These are phyloP conservation scores for Clanis bilineata DNA, from an alignment of 2,888 invertebrate species.

Conservation along the genomic window DNA sequence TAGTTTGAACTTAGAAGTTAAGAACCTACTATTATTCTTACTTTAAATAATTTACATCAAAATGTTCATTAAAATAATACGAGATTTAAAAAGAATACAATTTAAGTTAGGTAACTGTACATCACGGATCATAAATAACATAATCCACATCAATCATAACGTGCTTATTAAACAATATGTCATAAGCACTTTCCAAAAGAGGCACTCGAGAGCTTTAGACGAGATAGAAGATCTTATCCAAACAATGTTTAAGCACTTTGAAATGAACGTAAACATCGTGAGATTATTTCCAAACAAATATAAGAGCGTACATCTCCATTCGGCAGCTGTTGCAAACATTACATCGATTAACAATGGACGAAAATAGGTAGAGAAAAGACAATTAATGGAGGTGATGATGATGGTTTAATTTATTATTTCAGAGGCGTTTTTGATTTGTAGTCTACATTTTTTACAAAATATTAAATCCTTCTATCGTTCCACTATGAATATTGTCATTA, in stretches of 20 bases:
- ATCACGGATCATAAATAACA: background rate
- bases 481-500: no score
- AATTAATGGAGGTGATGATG: slow-evolving; percentile 7
- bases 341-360: slow-evolving; percentile 15
- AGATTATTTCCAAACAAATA: slow-evolving; percentile 35
- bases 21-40: no score
- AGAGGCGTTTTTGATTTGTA: background rate
- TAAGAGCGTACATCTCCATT: slow-evolving; percentile 25
- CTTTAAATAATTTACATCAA: no score
- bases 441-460: background rate
- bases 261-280: slow-evolving; percentile 38
- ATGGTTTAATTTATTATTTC: background rate
- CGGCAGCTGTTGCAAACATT: slow-evolving; percentile 30
- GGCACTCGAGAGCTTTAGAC: slow-evolving; percentile 34
- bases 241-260: slow-evolving; percentile 35
- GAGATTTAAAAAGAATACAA: no score
- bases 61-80: no score
- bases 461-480: no score
- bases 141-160: slow-evolving; percentile 9
- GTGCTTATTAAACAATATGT: slow-evolving; percentile 28
- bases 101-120: no score
- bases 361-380: background rate
- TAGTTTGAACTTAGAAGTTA: no score
- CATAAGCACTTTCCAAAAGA: slow-evolving; percentile 34
- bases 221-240: slow-evolving; percentile 33